Base-by-base conservation (phyloP, 2,888 invertebrate genomes). In the Melitaea athalia region DNA sequence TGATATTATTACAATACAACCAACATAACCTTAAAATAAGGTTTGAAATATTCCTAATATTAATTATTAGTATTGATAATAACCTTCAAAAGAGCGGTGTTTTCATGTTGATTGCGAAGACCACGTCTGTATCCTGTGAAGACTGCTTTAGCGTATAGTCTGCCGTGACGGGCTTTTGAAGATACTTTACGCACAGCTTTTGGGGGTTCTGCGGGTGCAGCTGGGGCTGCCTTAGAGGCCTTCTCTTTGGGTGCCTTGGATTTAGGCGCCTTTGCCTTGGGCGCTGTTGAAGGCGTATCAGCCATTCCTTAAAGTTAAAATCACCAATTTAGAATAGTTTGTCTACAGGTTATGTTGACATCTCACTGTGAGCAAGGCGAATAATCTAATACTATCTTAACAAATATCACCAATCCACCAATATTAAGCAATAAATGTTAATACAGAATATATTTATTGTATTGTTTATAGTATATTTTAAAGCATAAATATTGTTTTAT, bases 61-160 rank as follows among this genome's bases (percentile, higher is more conserved):
- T n/a, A 43, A 63, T 11, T 24, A 17, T n/a, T n/a, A n/a, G n/a
- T n/a, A n/a, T n/a, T n/a, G n/a, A n/a, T 17, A 68, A 74, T 69
- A 76, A 94, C 96, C 94, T 97, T 98, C 72, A 99, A 93, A 31
- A 99, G 95, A 31, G 99, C 97, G 69, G 99, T 99, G 93, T 98
- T 98, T 93, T 99, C 99, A 83, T 98, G 97, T 91, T 99, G 99
- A 89, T 99, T 99, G 77, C 99, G 96, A 73, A 98, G 95, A 74
- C 99, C 99, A 80, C 99, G 96, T 90, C 98, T 99, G 92, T 97
- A 97, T 78, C 97, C 97, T 77, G 98, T 98, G 93, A 99, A 99
- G 65, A 99, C 97, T 53, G 98, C 99, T 92, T 99, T 99, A n/a
- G 98, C 98, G 84, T 99, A 99, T 61, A 99, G 94, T 80, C 99